phyloP scores from a whole-genome alignment of 2,888 invertebrate species.

The Harpagoxenus sublaevis region DNA sequence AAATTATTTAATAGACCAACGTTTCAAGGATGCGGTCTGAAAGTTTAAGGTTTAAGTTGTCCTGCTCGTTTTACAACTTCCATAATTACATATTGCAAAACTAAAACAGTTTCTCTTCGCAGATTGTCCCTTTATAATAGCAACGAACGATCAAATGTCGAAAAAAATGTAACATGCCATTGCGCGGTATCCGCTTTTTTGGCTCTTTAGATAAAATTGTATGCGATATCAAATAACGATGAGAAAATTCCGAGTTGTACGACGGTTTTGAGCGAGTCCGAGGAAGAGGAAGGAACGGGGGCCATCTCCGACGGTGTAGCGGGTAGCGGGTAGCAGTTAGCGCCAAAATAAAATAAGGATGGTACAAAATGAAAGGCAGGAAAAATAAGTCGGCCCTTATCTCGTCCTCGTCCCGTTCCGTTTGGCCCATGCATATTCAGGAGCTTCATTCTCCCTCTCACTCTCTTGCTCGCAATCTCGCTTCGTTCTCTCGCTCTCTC shows the following conservation, averaged over 20 bases:
- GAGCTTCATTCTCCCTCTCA: constrained; percentile 72
- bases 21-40: neutral
- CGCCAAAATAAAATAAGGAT: constrained; percentile 84
- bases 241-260: constrained; percentile 25
- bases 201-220: constrained; percentile 30
- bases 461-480: constrained; percentile 70
- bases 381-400: constrained; percentile 86
- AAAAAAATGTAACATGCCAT: neutral
- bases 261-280: neutral
- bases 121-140: neutral
- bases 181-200: neutral
- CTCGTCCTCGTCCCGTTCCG: constrained; percentile 83
- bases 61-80: neutral
- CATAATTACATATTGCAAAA: neutral
- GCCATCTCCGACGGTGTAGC: constrained; percentile 71
- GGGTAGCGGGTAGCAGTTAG: constrained; percentile 82
- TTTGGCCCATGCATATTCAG: constrained; percentile 86
- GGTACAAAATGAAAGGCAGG: constrained; percentile 83
- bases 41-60: neutral
- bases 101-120: neutral
- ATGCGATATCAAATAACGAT: constrained; percentile 34
- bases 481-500: constrained; percentile 67
- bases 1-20: neutral
- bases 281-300: constrained; percentile 30
- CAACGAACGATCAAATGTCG: neutral